Evolutionary conservation across 2,888 invertebrate species (phyloP).

Genomic region (Drosophila neotestacea): DNA sequence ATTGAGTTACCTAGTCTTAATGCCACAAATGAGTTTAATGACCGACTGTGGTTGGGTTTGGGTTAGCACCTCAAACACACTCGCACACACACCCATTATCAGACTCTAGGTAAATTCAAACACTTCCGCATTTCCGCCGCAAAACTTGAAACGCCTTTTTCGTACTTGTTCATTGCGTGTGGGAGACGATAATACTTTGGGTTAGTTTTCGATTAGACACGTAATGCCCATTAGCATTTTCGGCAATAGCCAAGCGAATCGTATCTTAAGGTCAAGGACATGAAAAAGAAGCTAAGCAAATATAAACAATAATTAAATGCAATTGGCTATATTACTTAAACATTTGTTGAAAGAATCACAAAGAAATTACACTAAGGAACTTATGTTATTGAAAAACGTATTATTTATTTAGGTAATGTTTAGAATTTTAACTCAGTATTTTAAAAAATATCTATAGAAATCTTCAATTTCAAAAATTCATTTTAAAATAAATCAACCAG

Average conservation of each 20-base stretch:
- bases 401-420: no score
- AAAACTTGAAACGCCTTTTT: slow-evolving; percentile 65
- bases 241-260: slow-evolving; percentile 13
- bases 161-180: slow-evolving; percentile 42
- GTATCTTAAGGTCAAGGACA: slow-evolving; percentile 56
- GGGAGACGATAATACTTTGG: slow-evolving; percentile 52
- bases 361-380: no score
- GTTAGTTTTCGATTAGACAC: slow-evolving; percentile 54
- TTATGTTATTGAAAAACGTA: no score
- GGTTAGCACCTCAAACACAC: slow-evolving; percentile 13
- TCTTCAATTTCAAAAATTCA: no score
- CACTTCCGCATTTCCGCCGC: slow-evolving; percentile 74
- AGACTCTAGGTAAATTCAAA: slow-evolving; percentile 22
- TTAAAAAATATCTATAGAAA: not conserved
- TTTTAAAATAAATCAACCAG: no score
- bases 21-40: slow-evolving; percentile 68
- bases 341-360: not conserved
- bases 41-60: slow-evolving; percentile 44
- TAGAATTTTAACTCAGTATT: not conserved
- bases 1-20: not conserved
- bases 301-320: not conserved
- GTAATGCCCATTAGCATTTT: slow-evolving; percentile 52
- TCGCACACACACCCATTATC: slow-evolving; percentile 24
- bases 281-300: not conserved
- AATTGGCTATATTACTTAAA: not conserved